phyloP scores from a whole-genome alignment of 2,888 invertebrate genomes.

The Cheilosia variabilis region DNA sequence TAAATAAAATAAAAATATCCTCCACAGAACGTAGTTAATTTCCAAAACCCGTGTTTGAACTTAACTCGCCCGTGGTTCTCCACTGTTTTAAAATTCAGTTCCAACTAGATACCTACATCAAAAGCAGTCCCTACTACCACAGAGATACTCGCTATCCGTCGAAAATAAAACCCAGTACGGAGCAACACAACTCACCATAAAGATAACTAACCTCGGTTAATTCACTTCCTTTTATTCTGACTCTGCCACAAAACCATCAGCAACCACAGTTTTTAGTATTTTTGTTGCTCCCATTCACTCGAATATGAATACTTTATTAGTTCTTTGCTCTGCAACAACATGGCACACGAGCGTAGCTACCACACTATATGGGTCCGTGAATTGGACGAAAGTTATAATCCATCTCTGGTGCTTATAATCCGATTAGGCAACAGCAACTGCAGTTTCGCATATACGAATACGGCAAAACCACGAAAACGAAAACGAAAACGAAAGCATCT shows the following conservation, averaged over 20 bases:
- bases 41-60: neutral
- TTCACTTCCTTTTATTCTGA: conserved; percentile 27
- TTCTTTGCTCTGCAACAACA: conserved; percentile 12
- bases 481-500: neutral
- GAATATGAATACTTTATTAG: conserved; percentile 59
- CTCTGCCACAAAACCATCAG: conserved; percentile 4
- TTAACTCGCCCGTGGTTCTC: neutral
- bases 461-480: neutral
- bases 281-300: conserved; percentile 17
- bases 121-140: neutral
- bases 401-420: conserved; percentile 51
- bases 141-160: neutral
- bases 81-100: neutral
- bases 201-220: conserved; percentile 42
- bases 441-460: neutral
- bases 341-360: neutral
- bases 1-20: no score
- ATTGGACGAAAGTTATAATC: conserved; percentile 16
- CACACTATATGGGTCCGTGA: neutral
- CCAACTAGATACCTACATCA: neutral
- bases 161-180: neutral
- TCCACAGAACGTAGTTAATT: neutral
- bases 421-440: conserved; percentile 45
- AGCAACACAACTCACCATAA: neutral
- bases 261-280: conserved; percentile 40